A percentile compares a stretch with the other conserved stretches of the same genome.
Conservation (phyloP, 92 coral and sea anemone genomes). For the Galaxea fascicularis region DNA sequence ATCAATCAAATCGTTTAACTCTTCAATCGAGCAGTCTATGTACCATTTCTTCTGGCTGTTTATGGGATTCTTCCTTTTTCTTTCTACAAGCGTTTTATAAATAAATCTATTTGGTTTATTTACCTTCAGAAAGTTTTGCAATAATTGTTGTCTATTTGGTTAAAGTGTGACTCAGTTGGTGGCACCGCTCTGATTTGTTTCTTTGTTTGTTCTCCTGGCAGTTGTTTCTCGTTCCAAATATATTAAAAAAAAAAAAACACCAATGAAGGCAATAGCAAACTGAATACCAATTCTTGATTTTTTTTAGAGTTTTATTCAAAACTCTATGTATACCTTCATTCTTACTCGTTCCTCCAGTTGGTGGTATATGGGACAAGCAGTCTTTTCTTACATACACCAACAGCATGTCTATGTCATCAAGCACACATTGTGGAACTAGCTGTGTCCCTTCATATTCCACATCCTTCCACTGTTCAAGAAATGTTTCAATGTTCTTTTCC, state of each 20-base stretch:
- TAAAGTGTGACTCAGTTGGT: conserved; percentile 56
- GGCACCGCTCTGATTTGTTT: conserved; percentile 52
- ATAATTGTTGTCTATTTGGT: conserved; percentile 10
- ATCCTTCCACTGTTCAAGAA: conserved; percentile 58
- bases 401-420: conserved; percentile 57
- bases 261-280: conserved; percentile 63
- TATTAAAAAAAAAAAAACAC: conserved; percentile 63
- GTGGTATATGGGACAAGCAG: conserved; percentile 67
- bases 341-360: conserved; percentile 48
- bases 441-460: conserved; percentile 54
- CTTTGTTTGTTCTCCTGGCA: conserved; percentile 43
- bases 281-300: conserved; percentile 65
- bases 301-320: conserved; percentile 42
- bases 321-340: conserved; percentile 68
- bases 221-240: conserved; percentile 56
- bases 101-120: too few species aligned
- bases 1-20: too few species aligned
- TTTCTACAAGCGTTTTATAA: too few species aligned
- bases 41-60: too few species aligned
- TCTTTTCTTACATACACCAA: conserved; percentile 58
- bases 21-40: too few species aligned
- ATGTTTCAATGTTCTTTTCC: conserved; percentile 49
- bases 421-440: conserved; percentile 54
- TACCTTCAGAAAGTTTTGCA: too few species aligned
- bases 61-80: too few species aligned